Percentiles rank a stretch among this genome's conserved stretches.
Evolutionary conservation across 2,797 vertebrate species (phyloP).

Genomic region (Chaunax sp.): DNA sequence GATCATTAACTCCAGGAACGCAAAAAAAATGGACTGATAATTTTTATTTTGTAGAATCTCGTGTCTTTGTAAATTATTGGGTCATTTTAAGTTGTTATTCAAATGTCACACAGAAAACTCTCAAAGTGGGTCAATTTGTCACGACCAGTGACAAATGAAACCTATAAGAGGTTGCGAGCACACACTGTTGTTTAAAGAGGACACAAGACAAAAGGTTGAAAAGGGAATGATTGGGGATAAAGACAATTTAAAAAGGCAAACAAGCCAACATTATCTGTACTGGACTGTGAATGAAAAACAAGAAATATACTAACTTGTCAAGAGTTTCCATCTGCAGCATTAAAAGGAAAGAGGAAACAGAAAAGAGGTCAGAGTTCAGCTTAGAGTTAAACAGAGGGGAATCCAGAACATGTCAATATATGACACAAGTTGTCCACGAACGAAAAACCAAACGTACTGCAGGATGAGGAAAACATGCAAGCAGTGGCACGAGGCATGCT

Average conservation of each 20-base stretch:
- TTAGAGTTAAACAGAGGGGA: constrained; percentile 31
- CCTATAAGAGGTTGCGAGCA: not conserved
- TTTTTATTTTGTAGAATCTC: not conserved
- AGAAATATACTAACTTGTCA: constrained; percentile 96
- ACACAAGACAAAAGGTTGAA: constrained; percentile 1
- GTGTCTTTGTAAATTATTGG: not conserved
- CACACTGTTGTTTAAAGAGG: not conserved
- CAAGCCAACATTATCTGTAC: too few species aligned
- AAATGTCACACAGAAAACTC: not conserved
- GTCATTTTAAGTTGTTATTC: not conserved
- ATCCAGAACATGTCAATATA: constrained; percentile 42
- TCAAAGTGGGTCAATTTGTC: too few species aligned
- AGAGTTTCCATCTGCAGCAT: constrained; percentile 89
- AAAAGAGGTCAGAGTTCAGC: constrained; percentile 70
- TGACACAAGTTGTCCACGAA: constrained; percentile 31
- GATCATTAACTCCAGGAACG: too few species aligned
- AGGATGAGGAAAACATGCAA: constrained; percentile 60
- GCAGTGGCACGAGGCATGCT: constrained; percentile 63
- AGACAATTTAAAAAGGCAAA: too few species aligned
- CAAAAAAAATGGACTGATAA: too few species aligned
- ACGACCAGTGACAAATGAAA: not conserved
- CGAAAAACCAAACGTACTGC: constrained; percentile 28
- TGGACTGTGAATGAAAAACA: constrained; percentile 12
- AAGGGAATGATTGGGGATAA: too few species aligned
- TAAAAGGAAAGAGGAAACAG: constrained; percentile 62